Percentiles rank a stretch among this genome's conserved stretches.
phyloP scores from a whole-genome alignment of 1,140 invertebrate genomes.

The Cherax destructor region DNA sequence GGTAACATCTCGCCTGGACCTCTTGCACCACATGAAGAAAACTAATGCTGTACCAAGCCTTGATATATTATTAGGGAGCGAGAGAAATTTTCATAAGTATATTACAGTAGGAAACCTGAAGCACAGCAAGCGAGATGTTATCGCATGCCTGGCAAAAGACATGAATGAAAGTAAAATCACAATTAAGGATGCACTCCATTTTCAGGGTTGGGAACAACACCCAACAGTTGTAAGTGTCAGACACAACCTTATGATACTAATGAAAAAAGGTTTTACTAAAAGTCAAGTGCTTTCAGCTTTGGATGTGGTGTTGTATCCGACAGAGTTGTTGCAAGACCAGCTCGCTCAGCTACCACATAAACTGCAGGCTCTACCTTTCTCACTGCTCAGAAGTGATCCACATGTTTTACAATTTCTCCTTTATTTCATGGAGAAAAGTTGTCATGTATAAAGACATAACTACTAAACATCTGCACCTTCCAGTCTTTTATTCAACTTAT shows the following conservation, averaged over 20 bases:
- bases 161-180: not conserved
- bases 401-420: conserved; percentile 38
- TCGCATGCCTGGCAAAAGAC: conserved; percentile 7
- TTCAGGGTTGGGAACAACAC: conserved; percentile 9
- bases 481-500: no score
- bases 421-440: conserved; percentile 48
- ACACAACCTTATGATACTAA: conserved; percentile 4
- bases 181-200: conserved; percentile 2
- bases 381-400: not conserved
- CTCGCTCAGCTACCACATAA: not conserved
- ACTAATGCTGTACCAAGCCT: conserved; percentile 28
- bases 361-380: conserved; percentile 14
- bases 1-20: conserved; percentile 10
- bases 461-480: no score
- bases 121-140: conserved; percentile 26
- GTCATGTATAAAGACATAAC: not conserved
- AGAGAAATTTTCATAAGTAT: conserved; percentile 12
- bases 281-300: conserved; percentile 18
- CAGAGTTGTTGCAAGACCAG: conserved; percentile 28
- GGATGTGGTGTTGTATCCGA: conserved; percentile 37
- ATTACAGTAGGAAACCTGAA: conserved; percentile 25
- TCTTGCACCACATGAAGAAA: conserved; percentile 31
- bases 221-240: conserved; percentile 26
- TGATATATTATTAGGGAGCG: conserved; percentile 13
- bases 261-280: conserved; percentile 2